Percentiles rank a stretch among this genome's conserved stretches.
phyloP scores from a whole-genome alignment of 2,797 vertebrate genomes.

The Enteromius thamalakanensis region DNA sequence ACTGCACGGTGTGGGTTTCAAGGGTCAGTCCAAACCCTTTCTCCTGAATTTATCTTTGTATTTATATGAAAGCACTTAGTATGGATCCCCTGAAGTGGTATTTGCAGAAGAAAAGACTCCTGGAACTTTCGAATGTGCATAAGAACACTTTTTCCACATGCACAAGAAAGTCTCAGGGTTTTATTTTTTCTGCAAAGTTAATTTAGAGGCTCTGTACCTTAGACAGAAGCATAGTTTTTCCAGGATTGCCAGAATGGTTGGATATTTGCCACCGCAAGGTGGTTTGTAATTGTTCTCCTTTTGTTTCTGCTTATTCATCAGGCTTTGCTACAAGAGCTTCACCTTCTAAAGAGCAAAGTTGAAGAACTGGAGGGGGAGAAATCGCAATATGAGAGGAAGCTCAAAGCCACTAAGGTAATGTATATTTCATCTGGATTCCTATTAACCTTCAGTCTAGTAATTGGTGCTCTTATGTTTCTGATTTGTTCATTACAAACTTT shows the following conservation, averaged over 20 bases:
- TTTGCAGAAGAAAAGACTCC: not conserved
- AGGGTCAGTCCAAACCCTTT: not conserved
- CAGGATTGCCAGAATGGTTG: not conserved
- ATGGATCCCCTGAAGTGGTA: constrained; percentile 9
- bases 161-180: not conserved
- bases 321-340: constrained; percentile 89
- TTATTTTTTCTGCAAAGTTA: not conserved
- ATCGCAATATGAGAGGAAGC: constrained; percentile 88
- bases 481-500: not conserved
- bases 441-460: not conserved
- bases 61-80: not conserved
- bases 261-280: not conserved
- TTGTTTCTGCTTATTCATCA: constrained; percentile 64
- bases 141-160: not conserved
- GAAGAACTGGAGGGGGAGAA: constrained; percentile 93
- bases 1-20: constrained; percentile 52
- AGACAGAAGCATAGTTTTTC: not conserved
- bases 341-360: constrained; percentile 88
- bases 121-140: not conserved
- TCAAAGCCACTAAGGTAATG: constrained; percentile 93
- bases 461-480: not conserved
- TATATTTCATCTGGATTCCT: not conserved
- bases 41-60: constrained; percentile 19
- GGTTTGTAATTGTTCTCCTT: constrained; percentile 29
- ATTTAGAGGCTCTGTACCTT: not conserved